Percentiles rank a stretch among this genome's conserved stretches.
phyloP scores from a whole-genome alignment of 2,888 invertebrate genomes.

The Crematogaster levior region DNA sequence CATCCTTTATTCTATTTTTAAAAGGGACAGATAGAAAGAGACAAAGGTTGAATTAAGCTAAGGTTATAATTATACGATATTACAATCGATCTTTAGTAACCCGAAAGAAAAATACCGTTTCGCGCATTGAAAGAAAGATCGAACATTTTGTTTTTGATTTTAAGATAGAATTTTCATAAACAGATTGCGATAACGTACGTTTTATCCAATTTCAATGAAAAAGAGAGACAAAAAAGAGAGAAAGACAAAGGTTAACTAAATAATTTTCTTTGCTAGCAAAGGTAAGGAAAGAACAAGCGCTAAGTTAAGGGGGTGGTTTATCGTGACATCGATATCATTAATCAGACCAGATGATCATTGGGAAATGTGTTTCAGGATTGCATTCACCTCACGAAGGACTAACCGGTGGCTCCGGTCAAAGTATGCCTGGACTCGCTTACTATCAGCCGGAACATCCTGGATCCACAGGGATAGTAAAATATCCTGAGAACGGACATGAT shows the following conservation, averaged over 20 bases:
- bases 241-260: neutral
- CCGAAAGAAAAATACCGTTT: neutral
- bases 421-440: slow-evolving; percentile 86
- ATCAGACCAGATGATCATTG: slow-evolving; percentile 52
- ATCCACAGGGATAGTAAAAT: slow-evolving; percentile 87
- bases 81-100: no score
- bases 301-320: slow-evolving; percentile 77
- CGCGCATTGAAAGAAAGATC: neutral
- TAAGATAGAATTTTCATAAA: neutral
- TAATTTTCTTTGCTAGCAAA: slow-evolving; percentile 4
- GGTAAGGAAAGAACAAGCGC: slow-evolving; percentile 31
- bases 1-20: no score
- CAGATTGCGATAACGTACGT: neutral
- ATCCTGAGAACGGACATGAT: slow-evolving; percentile 95
- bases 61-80: no score
- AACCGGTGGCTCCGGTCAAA: slow-evolving; percentile 87
- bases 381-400: slow-evolving; percentile 87
- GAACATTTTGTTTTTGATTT: neutral
- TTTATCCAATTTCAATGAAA: slow-evolving; percentile 30
- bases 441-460: slow-evolving; percentile 87
- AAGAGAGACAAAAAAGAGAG: neutral
- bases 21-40: no score
- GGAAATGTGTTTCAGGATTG: slow-evolving; percentile 84
- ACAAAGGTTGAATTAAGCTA: no score
- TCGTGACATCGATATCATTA: slow-evolving; percentile 63